Evolutionary conservation across 2,113 vertebrate genomes (phyloP).

Genomic region (Megalops atlanticus): DNA sequence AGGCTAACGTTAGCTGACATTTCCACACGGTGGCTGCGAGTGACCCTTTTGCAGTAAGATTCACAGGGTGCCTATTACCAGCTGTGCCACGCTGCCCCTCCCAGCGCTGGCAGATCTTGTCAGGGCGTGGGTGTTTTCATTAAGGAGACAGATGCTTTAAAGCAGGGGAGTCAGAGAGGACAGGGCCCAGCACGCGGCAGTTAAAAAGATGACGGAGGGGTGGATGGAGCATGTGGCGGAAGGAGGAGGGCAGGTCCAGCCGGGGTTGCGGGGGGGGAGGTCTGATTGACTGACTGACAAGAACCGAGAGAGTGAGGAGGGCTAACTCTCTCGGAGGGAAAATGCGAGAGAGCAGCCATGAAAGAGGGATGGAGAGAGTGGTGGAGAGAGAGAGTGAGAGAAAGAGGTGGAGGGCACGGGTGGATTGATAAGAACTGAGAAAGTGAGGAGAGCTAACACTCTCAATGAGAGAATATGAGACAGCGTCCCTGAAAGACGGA

Average conservation of each 20-base stretch:
- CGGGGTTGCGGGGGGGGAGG: background rate
- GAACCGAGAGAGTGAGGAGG: background rate
- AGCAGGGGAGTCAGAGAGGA: background rate
- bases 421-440: too few relatives aligned
- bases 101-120: background rate
- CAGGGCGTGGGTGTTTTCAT: background rate
- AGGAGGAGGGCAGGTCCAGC: background rate
- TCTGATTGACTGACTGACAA: slow-evolving; percentile 17
- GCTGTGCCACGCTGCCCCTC: background rate
- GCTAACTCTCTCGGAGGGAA: background rate
- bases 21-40: too few relatives aligned
- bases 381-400: slow-evolving; percentile 10
- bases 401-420: background rate
- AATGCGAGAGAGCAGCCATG: slow-evolving; percentile 11
- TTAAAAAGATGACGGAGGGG: background rate
- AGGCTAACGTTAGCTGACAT: too few relatives aligned
- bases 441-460: background rate
- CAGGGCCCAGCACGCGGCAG: background rate
- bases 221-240: background rate
- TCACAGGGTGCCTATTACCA: background rate
- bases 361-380: background rate
- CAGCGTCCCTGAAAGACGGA: too few relatives aligned
- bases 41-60: background rate
- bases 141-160: background rate
- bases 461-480: background rate